Base-by-base conservation (phyloP, 1,140 invertebrate species). In the Chionoecetes opilio region DNA sequence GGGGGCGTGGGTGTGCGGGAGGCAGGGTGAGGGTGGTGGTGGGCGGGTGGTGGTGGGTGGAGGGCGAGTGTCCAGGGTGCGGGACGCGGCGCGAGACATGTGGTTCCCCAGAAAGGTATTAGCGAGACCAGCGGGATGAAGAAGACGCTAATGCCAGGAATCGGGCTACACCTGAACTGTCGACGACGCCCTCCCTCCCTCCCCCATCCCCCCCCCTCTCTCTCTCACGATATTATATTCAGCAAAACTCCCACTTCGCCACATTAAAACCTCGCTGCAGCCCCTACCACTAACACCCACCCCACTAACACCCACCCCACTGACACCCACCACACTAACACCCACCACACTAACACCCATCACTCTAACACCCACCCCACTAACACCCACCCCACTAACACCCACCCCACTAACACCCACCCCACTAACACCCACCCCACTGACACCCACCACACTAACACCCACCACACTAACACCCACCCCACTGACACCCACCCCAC, bases 81-180 rank as follows among this genome's bases (percentile, higher is more conserved):
- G 84, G 90, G 94, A 95, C 84, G 53, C 94, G 84, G 90, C 32
- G 93, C 82, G 88, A 88, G 94, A 95, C 94, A 95, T 95, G 94
- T 95, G 94, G 90, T 86, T 92, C 94, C 90, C 84, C 94, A 95
- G 94, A 92, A 95, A 95, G 94, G 94, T 95, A 95, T 95, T 95
- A 95, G 94, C 94, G 94, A 90, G 94, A 95, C 82, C 94, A 95
- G 94, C 90, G 94, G 94, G 94, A 95, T 95, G 94, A 95, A 95
- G 94, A 92, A 95, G 94, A 95, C 90, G 29, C 46, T 95, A 95
- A 95, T 95, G 94, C 94, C 94, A 95, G 94, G 94, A 95, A 95
- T 95, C 94, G 90, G 94, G 84, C 90, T 92, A 92, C 94, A 95
- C 94, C 94, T 95, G 94, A 95, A 95, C 94, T 95, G 90, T 92